phyloP scores from a whole-genome alignment of 2,888 invertebrate species.

The Cephus spinipes region DNA sequence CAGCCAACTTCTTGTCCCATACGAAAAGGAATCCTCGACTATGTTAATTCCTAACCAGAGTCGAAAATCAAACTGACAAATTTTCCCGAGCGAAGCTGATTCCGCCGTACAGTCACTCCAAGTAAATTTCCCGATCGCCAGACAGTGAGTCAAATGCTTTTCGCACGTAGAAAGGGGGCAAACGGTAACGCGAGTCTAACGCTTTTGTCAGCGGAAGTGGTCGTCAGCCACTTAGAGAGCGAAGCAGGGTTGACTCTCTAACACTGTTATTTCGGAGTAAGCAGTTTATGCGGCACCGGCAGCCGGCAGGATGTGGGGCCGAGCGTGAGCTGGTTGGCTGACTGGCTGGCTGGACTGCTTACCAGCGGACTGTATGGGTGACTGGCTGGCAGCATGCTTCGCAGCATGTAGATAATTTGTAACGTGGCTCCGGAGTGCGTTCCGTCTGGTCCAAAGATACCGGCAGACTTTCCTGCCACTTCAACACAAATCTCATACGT shows the following conservation, averaged over 20 bases:
- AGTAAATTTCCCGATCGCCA: too few species aligned
- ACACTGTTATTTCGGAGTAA: slow-evolving; percentile 34
- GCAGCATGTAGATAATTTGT: neutral
- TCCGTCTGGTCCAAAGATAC: neutral
- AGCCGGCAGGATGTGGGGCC: neutral
- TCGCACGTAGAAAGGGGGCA: slow-evolving; percentile 27
- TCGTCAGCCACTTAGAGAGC: slow-evolving; percentile 39
- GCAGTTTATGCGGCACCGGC: slow-evolving; percentile 11
- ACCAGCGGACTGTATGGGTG: neutral
- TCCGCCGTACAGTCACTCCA: too few species aligned
- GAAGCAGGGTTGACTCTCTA: slow-evolving; percentile 26
- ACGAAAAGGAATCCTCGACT: too few species aligned
- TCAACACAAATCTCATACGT: neutral
- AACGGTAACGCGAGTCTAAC: slow-evolving; percentile 38
- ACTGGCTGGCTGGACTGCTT: neutral
- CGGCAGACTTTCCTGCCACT: neutral
- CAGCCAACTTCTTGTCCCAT: too few species aligned
- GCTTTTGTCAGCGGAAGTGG: slow-evolving; percentile 42
- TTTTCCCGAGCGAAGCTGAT: too few species aligned
- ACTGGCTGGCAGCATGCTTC: neutral
- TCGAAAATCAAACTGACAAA: too few species aligned
- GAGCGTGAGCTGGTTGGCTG: neutral
- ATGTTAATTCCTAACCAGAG: too few species aligned
- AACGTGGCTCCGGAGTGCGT: neutral
- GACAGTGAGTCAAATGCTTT: too few species aligned